These are phyloP conservation scores for Eupleurogrammus muticus DNA, from an alignment of 2,797 vertebrate genomes.

Conservation along the genomic window DNA sequence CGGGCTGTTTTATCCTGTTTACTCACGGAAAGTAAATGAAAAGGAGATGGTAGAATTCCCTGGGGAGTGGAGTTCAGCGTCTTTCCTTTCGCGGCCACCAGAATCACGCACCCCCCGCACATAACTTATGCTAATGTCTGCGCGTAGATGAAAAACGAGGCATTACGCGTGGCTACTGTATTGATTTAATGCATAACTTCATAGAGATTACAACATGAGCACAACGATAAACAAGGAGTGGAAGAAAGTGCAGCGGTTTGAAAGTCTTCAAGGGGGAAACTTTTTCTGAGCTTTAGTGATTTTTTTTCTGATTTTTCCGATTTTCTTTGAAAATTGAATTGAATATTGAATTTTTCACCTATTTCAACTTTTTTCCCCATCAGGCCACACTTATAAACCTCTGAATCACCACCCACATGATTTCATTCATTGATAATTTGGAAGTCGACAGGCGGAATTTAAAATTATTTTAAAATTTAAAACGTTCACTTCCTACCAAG, in stretches of 20 bases:
- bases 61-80: conserved; percentile 62
- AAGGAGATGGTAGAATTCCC: conserved; percentile 68
- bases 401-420: not conserved
- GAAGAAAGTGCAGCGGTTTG: conserved; percentile 46
- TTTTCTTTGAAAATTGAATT: conserved; percentile 7
- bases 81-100: conserved; percentile 48
- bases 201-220: conserved; percentile 58
- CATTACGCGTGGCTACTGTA: conserved; percentile 47
- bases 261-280: conserved; percentile 45
- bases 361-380: not conserved
- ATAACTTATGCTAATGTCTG: conserved; percentile 71
- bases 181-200: conserved; percentile 65
- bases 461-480: no score
- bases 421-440: not conserved
- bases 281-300: conserved; percentile 35
- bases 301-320: no score
- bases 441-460: not conserved
- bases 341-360: not conserved
- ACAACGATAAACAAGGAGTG: conserved; percentile 65
- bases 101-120: conserved; percentile 59
- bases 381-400: not conserved
- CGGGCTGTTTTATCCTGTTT: conserved; percentile 78
- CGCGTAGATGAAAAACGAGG: conserved; percentile 50
- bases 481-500: not conserved
- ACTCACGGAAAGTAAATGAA: conserved; percentile 69